Conservation (phyloP, 2,113 vertebrate genomes). For the Oncorhynchus kisutch region DNA sequence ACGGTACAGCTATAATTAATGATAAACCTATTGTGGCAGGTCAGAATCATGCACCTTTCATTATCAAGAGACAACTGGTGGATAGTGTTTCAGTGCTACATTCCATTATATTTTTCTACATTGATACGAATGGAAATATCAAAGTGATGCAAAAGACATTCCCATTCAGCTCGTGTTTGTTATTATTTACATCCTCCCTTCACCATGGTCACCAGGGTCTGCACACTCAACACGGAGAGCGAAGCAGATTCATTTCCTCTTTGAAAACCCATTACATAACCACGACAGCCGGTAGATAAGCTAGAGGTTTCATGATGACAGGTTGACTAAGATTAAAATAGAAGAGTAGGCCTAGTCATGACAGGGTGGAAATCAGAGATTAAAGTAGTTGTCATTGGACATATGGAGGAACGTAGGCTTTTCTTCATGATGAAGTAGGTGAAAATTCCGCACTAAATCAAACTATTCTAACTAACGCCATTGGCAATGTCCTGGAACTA, state of each 20-base stretch:
- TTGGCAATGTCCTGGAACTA: neutral
- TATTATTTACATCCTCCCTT: slow-evolving; percentile 50
- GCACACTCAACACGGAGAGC: neutral
- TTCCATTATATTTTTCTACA: neutral
- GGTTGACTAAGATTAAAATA: slow-evolving; percentile 18
- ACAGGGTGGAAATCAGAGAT: slow-evolving; percentile 22
- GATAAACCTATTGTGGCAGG: neutral
- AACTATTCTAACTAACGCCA: neutral
- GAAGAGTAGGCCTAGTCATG: slow-evolving; percentile 9
- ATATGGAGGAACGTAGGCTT: slow-evolving; percentile 5
- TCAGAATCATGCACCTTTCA: neutral
- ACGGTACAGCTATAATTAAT: neutral
- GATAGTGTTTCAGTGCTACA: neutral
- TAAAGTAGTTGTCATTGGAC: neutral
- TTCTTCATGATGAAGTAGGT: neutral
- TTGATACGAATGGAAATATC: neutral
- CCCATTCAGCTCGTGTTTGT: slow-evolving; percentile 18
- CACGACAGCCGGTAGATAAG: slow-evolving; percentile 30
- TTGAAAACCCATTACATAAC: slow-evolving; percentile 62
- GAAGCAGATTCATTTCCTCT: slow-evolving; percentile 49
- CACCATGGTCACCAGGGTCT: slow-evolving; percentile 57
- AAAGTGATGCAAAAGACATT: slow-evolving; percentile 48
- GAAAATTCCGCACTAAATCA: neutral
- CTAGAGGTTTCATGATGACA: slow-evolving; percentile 33
- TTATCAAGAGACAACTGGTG: neutral